Evolutionary conservation across 2,888 invertebrate genomes (phyloP), one percentile per base, ranked within the genome.

Genomic region (Achlya flavicornis): DNA sequence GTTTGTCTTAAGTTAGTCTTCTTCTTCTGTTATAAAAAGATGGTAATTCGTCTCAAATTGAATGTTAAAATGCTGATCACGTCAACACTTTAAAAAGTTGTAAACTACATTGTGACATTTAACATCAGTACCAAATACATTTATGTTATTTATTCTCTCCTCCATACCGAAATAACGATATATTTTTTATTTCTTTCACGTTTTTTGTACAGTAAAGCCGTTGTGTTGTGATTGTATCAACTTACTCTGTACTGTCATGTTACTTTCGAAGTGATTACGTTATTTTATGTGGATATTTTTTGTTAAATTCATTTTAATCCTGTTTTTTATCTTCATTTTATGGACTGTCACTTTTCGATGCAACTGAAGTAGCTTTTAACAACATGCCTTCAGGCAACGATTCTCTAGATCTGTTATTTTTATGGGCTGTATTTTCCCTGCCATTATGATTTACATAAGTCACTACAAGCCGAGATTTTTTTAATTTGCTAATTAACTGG

Each of bases 181-280:
- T 60, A 41, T 60, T 14, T 60, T 60, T 71, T 68, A 76, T 76
- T 75, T 70, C 43, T 65, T 67, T 61, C 77, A 76, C 76, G 76
- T 77, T 64, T 69, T 61, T 67, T 7, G 65, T 75, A 66, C 71
- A 74, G 66, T 66, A 64, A 63, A 62, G 72, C 62, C 62, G 48
- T 63, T 33, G 69, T 57, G 78, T n/a, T 53, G 53, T 53, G 53
- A 77, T 77, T 68, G 12, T 63, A 73, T 76, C 78, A 61, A 63
- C 66, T 75, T 53, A 53, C n/a, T 46, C 14, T 19, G 48, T 19
- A 8, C 48, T 53, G 10, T 48, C 48, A 5, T 61, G 66, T 64
- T 66, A 71, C 80, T 83, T 84, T 80, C 83, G 77, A 61, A 63
- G 62, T 64, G 67, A 70, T 84, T 78, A 73, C 75, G 74, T 72